Percentiles rank a stretch among this genome's conserved stretches.
These are phyloP conservation scores for Luehdorfia chinensis DNA, from an alignment of 1,140 invertebrate genomes.

Conservation along the genomic window DNA sequence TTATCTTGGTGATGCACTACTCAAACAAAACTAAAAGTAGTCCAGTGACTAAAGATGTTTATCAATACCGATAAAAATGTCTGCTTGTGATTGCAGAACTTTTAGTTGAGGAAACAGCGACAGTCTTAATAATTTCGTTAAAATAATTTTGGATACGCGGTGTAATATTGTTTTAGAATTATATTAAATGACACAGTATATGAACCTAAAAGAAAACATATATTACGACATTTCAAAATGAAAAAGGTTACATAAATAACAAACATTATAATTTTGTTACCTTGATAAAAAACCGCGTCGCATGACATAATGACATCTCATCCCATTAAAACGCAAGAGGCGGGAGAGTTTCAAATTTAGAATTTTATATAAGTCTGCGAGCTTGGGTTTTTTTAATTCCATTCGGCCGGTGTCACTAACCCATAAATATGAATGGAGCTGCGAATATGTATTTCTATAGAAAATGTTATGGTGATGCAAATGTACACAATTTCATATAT, in stretches of 20 bases:
- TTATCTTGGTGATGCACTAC: neutral
- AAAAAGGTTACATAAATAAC: too few species aligned
- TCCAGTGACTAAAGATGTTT: slow-evolving; percentile 2
- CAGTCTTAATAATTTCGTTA: too few species aligned
- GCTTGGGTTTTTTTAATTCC: slow-evolving; percentile 43
- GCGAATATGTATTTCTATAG: slow-evolving; percentile 28
- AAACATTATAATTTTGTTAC: too few species aligned
- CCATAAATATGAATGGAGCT: slow-evolving; percentile 44
- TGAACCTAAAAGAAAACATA: neutral
- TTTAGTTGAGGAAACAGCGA: too few species aligned
- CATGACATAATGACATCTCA: slow-evolving; percentile 43
- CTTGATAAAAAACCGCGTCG: slow-evolving; percentile 26
- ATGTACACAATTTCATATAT: neutral
- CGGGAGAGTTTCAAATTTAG: slow-evolving; percentile 65
- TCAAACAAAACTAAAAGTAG: slow-evolving; percentile 9
- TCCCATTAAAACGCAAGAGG: slow-evolving; percentile 35
- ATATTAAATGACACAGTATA: neutral
- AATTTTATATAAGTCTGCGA: slow-evolving; percentile 59
- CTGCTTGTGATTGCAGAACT: neutral
- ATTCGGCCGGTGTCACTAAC: slow-evolving; percentile 45
- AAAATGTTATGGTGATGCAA: neutral
- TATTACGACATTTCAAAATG: too few species aligned
- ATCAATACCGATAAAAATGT: slow-evolving; percentile 2
- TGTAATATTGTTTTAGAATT: neutral
- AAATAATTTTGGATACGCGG: neutral